Percentiles rank a stretch among this genome's conserved stretches.
phyloP scores from a whole-genome alignment of 2,113 vertebrate genomes.

The Gadus chalcogrammus region DNA sequence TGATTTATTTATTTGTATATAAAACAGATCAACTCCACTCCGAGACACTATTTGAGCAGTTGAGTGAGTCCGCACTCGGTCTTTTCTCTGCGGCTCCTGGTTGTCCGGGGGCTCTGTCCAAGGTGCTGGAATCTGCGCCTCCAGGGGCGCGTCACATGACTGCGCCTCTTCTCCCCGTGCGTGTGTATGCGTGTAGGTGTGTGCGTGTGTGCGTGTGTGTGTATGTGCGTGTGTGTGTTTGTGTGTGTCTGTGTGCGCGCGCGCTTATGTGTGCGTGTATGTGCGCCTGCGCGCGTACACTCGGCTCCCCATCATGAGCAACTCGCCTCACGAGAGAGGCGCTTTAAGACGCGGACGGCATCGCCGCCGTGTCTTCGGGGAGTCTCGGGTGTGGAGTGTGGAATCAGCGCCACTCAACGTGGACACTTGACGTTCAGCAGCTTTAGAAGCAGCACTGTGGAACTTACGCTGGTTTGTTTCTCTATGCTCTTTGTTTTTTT shows the following conservation, averaged over 20 bases:
- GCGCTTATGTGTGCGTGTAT: slow-evolving; percentile 24
- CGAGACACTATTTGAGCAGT: too few species aligned
- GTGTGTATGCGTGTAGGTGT: slow-evolving; percentile 14
- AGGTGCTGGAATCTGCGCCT: slow-evolving; percentile 71
- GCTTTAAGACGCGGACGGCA: not conserved
- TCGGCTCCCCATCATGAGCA: slow-evolving; percentile 32
- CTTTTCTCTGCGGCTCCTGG: too few species aligned
- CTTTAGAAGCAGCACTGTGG: not conserved
- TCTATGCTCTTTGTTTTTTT: too few species aligned
- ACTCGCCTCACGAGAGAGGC: slow-evolving; percentile 39
- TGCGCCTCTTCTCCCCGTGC: slow-evolving; percentile 50
- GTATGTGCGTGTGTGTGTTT: not conserved
- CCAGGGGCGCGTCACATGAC: slow-evolving; percentile 75
- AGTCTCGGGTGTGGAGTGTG: not conserved
- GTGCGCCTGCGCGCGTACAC: not conserved
- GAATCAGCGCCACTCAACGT: not conserved
- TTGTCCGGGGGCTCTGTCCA: slow-evolving; percentile 66
- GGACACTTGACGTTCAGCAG: not conserved
- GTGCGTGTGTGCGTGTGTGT: slow-evolving; percentile 13
- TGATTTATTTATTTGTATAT: too few species aligned
- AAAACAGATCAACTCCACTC: too few species aligned
- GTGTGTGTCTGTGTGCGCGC: slow-evolving; percentile 33
- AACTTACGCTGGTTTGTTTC: too few species aligned
- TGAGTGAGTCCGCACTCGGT: too few species aligned
- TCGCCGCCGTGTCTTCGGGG: too few species aligned